Percentiles rank a stretch among this genome's conserved stretches.
Evolutionary conservation across 2,113 vertebrate genomes (phyloP).

Genomic region (Tachuris rubrigastra): DNA sequence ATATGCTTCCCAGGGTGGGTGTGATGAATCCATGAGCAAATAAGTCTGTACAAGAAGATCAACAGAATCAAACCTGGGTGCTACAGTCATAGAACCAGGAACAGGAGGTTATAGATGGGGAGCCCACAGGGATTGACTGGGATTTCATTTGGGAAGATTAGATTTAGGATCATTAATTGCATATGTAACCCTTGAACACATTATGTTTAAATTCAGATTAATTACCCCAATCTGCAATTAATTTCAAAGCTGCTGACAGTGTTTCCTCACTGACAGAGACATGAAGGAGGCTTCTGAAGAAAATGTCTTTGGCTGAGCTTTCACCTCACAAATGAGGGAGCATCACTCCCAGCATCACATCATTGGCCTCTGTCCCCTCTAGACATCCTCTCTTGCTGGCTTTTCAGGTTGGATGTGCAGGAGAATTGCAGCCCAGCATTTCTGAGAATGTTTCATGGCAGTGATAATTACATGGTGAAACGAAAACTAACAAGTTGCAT

Average conservation of each 20-base stretch:
- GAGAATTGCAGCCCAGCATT: neutral
- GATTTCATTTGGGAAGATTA: neutral
- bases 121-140: neutral
- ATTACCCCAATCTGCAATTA: neutral
- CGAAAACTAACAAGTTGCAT: conserved; percentile 20
- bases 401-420: neutral
- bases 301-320: neutral
- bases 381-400: neutral
- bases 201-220: neutral
- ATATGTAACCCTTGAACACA: neutral
- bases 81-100: neutral
- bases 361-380: neutral
- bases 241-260: neutral
- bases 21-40: neutral
- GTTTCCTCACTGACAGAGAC: neutral
- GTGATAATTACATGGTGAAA: conserved; percentile 7
- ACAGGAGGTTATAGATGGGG: neutral
- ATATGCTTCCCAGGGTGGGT: neutral
- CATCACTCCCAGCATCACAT: fast-evolving
- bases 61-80: neutral
- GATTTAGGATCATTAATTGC: neutral
- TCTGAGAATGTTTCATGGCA: neutral
- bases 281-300: neutral
- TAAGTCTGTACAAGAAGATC: neutral
- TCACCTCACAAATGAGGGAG: fast-evolving